Base-by-base conservation (phyloP, 2,113 vertebrate species). In the Ceyx margarethae region DNA sequence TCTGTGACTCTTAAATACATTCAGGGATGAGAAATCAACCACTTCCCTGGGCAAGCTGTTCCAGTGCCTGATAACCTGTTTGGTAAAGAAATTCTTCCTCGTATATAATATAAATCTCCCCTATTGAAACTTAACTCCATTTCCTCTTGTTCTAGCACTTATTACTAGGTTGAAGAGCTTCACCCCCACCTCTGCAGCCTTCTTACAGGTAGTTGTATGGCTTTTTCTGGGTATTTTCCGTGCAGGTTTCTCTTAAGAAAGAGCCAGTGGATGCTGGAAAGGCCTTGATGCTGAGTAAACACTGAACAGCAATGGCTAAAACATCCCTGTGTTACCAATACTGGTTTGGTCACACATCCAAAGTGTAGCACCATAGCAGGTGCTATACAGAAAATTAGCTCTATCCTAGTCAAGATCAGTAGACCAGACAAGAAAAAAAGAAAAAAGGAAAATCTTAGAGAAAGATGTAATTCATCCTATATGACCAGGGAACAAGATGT, bases 241-340 rank as follows among this genome's bases (percentile, higher is more conserved):
- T 78, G 26, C 5, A 0, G 1, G 6, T 2, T 3, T 57, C 29
- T 71, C 15, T 45, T 17, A 28, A 43, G 13, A 3, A 5, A 37
- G 4, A 80, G 12, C 6, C 11, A 5, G 11, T 66, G 4, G 15
- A 35, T 57, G 13, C 7, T 87, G 13, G 64, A 75, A 45, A 82
- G 12, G 13, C 7, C 17, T 60, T 58, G 8, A n/a, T 51, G 25
- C 5, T 78, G 3, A 42, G 16, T 23, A 43, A 78, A 8, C 3
- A 13, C 48, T 64, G 20, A 25, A 57, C n/a, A 53, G 16, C 19
- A 77, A 22, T 46, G 13, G 10, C 21, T 56, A 58, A 91, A 85
- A 50, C 17, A 42, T 56, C 14, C 3, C 3, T 18, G 4, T 54
- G 18, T 37, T 66, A 62, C 40, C 42, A n/a, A 26, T 7, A 20